Base-by-base conservation (phyloP, 2,888 invertebrate species). In the Timema podura region DNA sequence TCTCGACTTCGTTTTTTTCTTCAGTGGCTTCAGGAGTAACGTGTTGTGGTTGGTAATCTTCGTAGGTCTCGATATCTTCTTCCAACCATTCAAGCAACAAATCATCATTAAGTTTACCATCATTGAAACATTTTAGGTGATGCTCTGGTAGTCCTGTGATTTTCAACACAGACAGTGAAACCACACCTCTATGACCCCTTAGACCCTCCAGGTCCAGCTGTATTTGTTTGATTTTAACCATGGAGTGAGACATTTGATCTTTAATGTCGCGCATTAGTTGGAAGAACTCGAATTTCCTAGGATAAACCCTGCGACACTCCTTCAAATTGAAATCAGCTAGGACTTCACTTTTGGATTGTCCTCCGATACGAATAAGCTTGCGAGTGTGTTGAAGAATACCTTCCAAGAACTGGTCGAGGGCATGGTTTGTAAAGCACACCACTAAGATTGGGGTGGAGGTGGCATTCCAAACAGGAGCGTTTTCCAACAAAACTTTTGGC, bases 371-470 rank as follows among this genome's bases (percentile, higher is more conserved):
- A 1, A 91, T 82, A 70, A 93, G 83, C 71, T 84, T 83, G 0
- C 83, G 77, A 0, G 89, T 90, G 6, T 85, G 80, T 46, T 80
- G 76, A 0, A 89, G 77, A 13, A 91, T 82, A 10, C 89, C 91
- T 78, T 91, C 89, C 48, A 95, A 80, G 79, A 95, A 94, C 78
- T 94, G 93, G 82, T 95, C 95, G 61, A 95, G 81, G 6, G 94
- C 93, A 79, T 93, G 92, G 82, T 95, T 95, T 8, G 93, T 94
- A 78, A 88, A 92, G 76, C 93, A 92, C 30, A 95, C 87, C 0
- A 95, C 83, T 9, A 94, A 81, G 79, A 94, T 89, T 1, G 91
- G 91, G 5, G 82, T 81, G 16, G 82, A 82, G 13, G 48, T 16
- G 46, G 11, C n/a, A 48, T 68, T 47, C 67, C 69, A 70, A 45